phyloP scores from a whole-genome alignment of 2,888 invertebrate genomes.

The Bibio marci region DNA sequence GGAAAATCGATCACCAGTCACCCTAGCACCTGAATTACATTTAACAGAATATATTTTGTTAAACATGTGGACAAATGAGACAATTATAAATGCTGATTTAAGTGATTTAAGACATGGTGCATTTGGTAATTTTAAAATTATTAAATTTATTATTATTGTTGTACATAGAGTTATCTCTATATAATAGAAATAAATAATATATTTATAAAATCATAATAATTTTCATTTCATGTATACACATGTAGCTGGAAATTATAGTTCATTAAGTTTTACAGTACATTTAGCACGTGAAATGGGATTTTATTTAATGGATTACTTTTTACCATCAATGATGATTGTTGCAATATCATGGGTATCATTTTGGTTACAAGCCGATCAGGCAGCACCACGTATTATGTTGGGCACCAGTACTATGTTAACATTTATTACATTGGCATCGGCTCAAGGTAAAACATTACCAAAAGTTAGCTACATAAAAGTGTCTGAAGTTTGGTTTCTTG shows the following conservation, averaged over 20 bases:
- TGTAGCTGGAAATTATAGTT: conserved; percentile 67
- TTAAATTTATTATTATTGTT: conserved; percentile 3
- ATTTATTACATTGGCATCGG: conserved; percentile 72
- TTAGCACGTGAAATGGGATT: conserved; percentile 68
- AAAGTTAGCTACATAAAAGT: conserved; percentile 83
- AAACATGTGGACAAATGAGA: conserved; percentile 52
- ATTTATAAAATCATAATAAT: background rate
- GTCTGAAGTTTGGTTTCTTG: conserved; percentile 79
- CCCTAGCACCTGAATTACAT: conserved; percentile 57
- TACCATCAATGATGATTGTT: conserved; percentile 73
- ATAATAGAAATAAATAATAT: background rate
- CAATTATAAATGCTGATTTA: conserved; percentile 48
- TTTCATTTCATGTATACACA: conserved; percentile 5
- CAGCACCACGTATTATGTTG: conserved; percentile 64
- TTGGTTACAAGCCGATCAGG: conserved; percentile 74
- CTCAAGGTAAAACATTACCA: conserved; percentile 67
- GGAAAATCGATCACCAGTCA: conserved; percentile 56
- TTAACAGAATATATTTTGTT: conserved; percentile 63
- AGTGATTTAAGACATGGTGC: conserved; percentile 53
- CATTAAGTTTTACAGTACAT: conserved; percentile 60
- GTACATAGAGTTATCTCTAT: no score
- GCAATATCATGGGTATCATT: conserved; percentile 80
- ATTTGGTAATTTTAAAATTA: conserved; percentile 35
- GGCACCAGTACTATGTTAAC: conserved; percentile 75
- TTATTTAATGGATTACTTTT: conserved; percentile 75